Conservation (phyloP, 2,888 invertebrate genomes). For the Romanomermis culicivorax region DNA sequence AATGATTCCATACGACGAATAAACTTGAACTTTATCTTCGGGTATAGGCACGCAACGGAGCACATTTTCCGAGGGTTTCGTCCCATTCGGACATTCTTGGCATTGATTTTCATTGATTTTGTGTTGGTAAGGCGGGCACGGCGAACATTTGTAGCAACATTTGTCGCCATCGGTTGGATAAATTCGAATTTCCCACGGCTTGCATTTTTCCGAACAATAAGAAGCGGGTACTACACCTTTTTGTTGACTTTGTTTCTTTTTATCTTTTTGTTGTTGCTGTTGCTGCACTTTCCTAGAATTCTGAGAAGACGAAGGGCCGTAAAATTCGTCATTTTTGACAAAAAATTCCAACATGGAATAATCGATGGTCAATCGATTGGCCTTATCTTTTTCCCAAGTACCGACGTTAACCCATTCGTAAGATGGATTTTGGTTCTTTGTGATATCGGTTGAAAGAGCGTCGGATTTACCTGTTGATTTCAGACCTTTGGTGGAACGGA, state of each 20-base stretch:
- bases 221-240: conserved; percentile 58
- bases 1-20: conserved; percentile 4
- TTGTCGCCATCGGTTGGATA: conserved; percentile 75
- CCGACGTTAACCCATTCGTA: conserved; percentile 71
- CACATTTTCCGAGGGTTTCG: neutral
- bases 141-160: conserved; percentile 76
- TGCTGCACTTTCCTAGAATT: neutral
- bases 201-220: conserved; percentile 71
- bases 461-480: neutral
- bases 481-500: conserved; percentile 54
- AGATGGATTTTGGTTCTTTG: neutral
- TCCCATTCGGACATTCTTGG: neutral
- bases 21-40: neutral
- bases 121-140: neutral
- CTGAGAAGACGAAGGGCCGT: neutral
- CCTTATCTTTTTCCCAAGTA: conserved; percentile 38
- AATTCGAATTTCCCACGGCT: conserved; percentile 49
- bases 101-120: neutral
- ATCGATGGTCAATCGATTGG: conserved; percentile 8
- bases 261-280: too few species aligned
- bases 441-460: neutral
- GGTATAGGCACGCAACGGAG: conserved; percentile 32
- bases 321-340: conserved; percentile 4
- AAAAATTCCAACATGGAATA: conserved; percentile 10
- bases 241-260: too few species aligned